A percentile compares a stretch with the other conserved stretches of the same genome.
Conservation (phyloP, 2,888 invertebrate species). For the Trachelus iudaicus region DNA sequence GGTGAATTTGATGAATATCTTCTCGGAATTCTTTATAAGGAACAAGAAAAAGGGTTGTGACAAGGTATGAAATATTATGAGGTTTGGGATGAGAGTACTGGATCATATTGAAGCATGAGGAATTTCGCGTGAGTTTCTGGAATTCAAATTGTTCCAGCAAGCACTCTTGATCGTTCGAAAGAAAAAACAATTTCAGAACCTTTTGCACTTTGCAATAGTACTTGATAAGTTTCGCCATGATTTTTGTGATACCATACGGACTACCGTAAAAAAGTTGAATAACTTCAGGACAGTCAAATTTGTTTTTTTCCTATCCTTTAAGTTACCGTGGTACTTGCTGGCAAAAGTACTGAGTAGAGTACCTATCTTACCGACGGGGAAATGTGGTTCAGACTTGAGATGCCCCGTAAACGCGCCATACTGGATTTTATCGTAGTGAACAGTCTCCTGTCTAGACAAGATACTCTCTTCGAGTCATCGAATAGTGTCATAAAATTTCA, state of each 20-base stretch:
- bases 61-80: neutral
- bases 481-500: neutral
- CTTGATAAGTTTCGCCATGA: neutral
- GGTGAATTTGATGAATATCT: neutral
- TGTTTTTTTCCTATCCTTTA: neutral
- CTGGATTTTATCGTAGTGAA: neutral
- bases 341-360: neutral
- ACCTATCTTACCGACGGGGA: neutral
- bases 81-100: neutral
- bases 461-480: neutral
- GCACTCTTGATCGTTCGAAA: neutral
- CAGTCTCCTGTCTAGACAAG: neutral
- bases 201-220: neutral
- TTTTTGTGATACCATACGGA: neutral
- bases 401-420: neutral
- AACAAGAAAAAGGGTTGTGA: neutral
- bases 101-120: neutral
- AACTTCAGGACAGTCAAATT: neutral
- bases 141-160: neutral
- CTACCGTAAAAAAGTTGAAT: neutral
- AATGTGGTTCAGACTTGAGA: neutral
- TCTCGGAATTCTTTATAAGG: neutral
- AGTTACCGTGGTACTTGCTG: neutral
- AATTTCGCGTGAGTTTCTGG: neutral
- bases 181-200: neutral